Percentiles rank a stretch among this genome's conserved stretches.
phyloP scores from a whole-genome alignment of 2,113 vertebrate genomes.

The Gymnocephalus cernua region DNA sequence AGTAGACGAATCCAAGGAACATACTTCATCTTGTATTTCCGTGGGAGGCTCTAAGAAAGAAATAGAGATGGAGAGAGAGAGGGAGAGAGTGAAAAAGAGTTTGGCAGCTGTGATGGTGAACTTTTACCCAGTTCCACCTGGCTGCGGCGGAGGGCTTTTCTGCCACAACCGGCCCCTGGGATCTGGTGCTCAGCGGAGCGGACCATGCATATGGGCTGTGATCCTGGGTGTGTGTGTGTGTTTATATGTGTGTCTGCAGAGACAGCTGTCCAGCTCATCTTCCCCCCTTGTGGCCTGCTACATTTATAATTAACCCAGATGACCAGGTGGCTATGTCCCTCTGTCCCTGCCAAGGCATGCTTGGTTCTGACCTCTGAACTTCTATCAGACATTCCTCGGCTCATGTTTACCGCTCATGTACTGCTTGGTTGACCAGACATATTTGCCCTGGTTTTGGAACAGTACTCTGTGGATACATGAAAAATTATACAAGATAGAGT shows the following conservation, averaged over 20 bases:
- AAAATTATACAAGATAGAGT: conserved; percentile 15
- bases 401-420: conserved; percentile 73
- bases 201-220: conserved; percentile 70
- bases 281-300: conserved; percentile 77
- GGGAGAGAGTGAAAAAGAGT: conserved; percentile 55
- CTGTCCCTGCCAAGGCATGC: conserved; percentile 84
- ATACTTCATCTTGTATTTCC: conserved; percentile 57
- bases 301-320: conserved; percentile 86
- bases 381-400: conserved; percentile 79
- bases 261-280: conserved; percentile 85
- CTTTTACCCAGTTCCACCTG: conserved; percentile 85
- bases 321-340: conserved; percentile 85
- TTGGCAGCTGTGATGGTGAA: conserved; percentile 72
- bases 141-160: conserved; percentile 73
- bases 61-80: conserved; percentile 11
- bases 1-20: conserved; percentile 52
- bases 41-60: conserved; percentile 48
- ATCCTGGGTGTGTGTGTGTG: conserved; percentile 64
- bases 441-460: conserved; percentile 48
- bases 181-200: conserved; percentile 74
- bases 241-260: conserved; percentile 72
- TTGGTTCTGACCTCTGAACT: conserved; percentile 80
- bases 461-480: conserved; percentile 35
- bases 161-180: conserved; percentile 76
- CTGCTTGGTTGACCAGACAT: conserved; percentile 58